Evolutionary conservation across 2,113 vertebrate genomes (phyloP).

Genomic region (Cranoglanis bouderius): DNA sequence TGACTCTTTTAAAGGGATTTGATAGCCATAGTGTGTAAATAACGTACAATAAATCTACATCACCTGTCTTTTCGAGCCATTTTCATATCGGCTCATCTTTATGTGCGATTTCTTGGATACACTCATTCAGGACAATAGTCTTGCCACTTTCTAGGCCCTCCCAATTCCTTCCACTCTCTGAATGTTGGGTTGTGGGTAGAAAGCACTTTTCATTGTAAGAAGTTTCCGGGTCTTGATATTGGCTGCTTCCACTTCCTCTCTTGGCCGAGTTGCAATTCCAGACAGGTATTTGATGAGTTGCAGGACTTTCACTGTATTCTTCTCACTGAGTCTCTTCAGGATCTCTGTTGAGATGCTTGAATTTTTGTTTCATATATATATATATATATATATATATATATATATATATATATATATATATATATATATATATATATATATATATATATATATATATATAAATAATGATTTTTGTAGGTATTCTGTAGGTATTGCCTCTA

Average conservation of each 20-base stretch:
- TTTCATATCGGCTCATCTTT: neutral
- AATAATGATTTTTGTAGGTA: no score
- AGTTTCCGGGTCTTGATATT: constrained; percentile 6
- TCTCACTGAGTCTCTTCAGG: neutral
- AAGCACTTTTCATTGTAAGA: neutral
- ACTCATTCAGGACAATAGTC: neutral
- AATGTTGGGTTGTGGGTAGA: neutral
- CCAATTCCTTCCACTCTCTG: neutral
- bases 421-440: no score
- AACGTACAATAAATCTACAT: neutral
- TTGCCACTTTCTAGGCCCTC: constrained; percentile 1
- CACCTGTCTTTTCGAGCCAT: neutral
- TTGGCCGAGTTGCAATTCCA: neutral
- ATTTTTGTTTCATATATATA: no score
- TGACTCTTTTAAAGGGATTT: neutral
- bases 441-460: no score
- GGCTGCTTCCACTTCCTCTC: constrained; percentile 11
- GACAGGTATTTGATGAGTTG: neutral
- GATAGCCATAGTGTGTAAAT: neutral
- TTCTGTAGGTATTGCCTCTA: no score
- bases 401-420: no score
- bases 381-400: no score
- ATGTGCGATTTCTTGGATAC: neutral
- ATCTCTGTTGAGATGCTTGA: neutral
- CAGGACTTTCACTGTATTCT: neutral